Evolutionary conservation across 2,113 vertebrate genomes (phyloP).

Genomic region (Catharus minimus): DNA sequence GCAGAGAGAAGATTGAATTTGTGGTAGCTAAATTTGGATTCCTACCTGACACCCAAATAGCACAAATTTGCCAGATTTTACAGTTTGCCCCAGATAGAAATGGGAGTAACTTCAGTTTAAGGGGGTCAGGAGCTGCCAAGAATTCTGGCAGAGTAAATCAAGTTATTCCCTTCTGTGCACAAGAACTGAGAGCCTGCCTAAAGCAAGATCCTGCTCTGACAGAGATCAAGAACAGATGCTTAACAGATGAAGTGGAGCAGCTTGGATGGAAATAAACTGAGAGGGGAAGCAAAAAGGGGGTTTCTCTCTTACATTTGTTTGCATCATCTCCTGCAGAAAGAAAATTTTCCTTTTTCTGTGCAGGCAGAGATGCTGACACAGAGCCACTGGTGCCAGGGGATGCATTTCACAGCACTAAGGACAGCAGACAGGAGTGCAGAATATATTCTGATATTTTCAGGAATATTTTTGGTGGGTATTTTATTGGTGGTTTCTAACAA

Average conservation of each 20-base stretch:
- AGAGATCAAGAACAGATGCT: background rate
- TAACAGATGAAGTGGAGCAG: background rate
- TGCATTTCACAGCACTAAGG: background rate
- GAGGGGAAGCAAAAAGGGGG: background rate
- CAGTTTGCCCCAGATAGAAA: background rate
- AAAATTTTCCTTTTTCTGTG: background rate
- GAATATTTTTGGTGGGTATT: accelerated
- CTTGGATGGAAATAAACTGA: background rate
- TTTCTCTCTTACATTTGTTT: background rate
- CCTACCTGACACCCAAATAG: background rate
- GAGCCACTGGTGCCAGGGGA: background rate
- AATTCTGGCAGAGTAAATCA: background rate
- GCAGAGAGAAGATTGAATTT: background rate
- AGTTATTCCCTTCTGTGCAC: background rate
- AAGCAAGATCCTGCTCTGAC: background rate
- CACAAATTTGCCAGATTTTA: background rate
- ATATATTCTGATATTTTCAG: background rate
- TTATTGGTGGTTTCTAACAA: background rate
- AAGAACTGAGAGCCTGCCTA: background rate
- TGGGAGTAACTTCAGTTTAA: background rate
- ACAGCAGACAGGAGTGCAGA: background rate
- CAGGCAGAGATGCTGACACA: accelerated
- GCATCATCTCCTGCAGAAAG: background rate
- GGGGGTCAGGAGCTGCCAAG: background rate
- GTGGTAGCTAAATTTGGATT: background rate